A percentile compares a stretch with the other conserved stretches of the same genome.
These are phyloP conservation scores for Calameuta filiformis DNA, from an alignment of 2,888 invertebrate species.

Conservation along the genomic window DNA sequence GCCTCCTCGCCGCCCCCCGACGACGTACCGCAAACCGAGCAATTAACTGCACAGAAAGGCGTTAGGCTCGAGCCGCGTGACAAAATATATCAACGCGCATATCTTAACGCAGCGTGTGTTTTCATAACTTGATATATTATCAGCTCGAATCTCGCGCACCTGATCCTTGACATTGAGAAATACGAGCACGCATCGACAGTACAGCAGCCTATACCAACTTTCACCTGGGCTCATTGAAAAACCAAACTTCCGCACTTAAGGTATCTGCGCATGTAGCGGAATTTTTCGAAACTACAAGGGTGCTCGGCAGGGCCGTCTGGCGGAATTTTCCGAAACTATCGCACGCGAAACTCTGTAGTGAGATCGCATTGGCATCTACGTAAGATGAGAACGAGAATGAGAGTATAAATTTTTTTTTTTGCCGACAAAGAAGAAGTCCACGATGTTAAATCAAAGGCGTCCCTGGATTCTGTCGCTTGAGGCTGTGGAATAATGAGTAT, in stretches of 20 bases:
- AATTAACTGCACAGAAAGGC: background rate
- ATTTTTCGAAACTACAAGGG: too few species aligned
- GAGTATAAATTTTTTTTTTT: too few species aligned
- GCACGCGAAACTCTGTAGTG: too few species aligned
- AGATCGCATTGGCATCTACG: too few species aligned
- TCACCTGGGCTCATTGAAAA: background rate
- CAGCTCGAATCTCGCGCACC: background rate
- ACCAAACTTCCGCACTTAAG: background rate
- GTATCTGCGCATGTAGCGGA: too few species aligned
- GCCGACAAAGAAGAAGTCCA: background rate
- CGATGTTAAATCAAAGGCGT: background rate
- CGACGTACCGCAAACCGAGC: background rate
- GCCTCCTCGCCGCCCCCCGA: background rate
- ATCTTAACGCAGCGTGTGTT: background rate
- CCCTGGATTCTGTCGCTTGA: background rate
- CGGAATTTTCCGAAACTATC: too few species aligned
- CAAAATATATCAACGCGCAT: background rate
- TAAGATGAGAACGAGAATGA: too few species aligned
- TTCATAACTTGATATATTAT: background rate
- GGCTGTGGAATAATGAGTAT: conserved; percentile 22
- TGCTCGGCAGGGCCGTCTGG: too few species aligned
- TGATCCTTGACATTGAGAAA: background rate
- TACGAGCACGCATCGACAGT: background rate
- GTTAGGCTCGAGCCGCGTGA: background rate
- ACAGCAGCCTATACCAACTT: background rate